These are phyloP conservation scores for Mythimna impura DNA, from an alignment of 2,888 invertebrate species.

Conservation along the genomic window DNA sequence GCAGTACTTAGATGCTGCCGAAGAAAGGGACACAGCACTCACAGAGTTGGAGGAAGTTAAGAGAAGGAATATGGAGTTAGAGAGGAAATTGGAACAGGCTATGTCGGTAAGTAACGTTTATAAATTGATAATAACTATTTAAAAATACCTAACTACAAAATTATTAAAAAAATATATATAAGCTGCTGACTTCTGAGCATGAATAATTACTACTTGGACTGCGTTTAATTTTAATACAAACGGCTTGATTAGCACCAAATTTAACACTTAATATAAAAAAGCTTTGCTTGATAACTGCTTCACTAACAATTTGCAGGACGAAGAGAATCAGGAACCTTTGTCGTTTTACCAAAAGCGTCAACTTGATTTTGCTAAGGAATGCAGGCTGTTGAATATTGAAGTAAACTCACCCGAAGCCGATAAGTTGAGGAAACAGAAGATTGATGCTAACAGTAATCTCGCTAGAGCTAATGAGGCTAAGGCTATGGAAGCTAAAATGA, in stretches of 20 bases:
- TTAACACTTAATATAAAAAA: too few relatives aligned
- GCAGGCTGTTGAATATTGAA: constrained; percentile 86
- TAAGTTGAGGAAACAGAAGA: constrained; percentile 74
- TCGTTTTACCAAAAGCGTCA: constrained; percentile 87
- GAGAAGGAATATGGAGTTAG: constrained; percentile 94
- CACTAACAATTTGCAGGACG: constrained; percentile 82
- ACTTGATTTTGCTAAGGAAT: constrained; percentile 86
- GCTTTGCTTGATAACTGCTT: constrained; percentile 61
- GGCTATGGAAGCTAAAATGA: constrained; percentile 69
- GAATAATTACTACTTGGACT: background rate
- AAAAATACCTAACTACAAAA: too few relatives aligned
- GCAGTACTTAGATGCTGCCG: constrained; percentile 94
- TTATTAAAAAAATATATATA: too few relatives aligned
- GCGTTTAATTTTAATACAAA: background rate
- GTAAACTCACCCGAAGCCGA: constrained; percentile 83
- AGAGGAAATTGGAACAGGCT: constrained; percentile 93
- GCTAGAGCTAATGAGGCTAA: constrained; percentile 72
- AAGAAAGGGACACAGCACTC: constrained; percentile 93
- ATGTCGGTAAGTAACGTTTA: constrained; percentile 85
- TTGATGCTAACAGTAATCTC: constrained; percentile 78
- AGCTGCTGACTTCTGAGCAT: constrained; percentile 4
- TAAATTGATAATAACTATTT: background rate
- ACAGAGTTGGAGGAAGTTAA: constrained; percentile 95
- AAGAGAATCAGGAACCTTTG: constrained; percentile 83
- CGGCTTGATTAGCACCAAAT: too few relatives aligned